Evolutionary conservation across 2,888 invertebrate species (phyloP), one percentile per base, ranked within the genome.

Genomic region (Caenorhabditis japonica): DNA sequence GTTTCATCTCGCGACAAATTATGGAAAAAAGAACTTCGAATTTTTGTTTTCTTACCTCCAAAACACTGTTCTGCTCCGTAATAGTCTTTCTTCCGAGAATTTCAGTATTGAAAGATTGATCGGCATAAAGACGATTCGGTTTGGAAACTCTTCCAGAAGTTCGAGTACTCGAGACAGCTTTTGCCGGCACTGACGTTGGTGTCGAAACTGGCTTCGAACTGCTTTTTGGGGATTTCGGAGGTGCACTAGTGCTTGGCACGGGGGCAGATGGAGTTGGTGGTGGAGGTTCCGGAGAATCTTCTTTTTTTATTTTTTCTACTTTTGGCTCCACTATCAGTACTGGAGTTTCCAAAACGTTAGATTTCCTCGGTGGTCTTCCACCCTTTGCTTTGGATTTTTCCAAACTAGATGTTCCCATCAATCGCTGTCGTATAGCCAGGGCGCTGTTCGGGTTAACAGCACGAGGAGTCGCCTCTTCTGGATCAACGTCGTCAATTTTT

Each of bases 91-190:
- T 59, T 15, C 58, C 59, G 30, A 68, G 36, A 5, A 66, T 27
- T 21, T 66, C 66, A 27, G 64, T 66, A 12, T 56, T 58, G 53
- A 44, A 62, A 10, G 49, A 53, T 3, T 47, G 33, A 4, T 69
- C 75, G 25, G 17, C 38, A 17, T 61, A 75, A 0, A 64, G 38
- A 4, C 70, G 58, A 60, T 75, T 75, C 25, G 75, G 75, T 36
- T 75, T 75, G 8, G 69, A 60, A 13, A 58, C 59, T 17, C 75
- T 34, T 8, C 41, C 66, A n/a, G 66, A 66, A 19, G 17, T 25
- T 17, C 23, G 33, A 1, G 27, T 19, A 12, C 19, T 41, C 39
- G 27, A 15, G 1, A 23, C 21, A 13, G 23, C 30, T 15, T 30
- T 13, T 19, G 21, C 8, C 10, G 2, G 5, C 30, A 21, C 13